These are phyloP conservation scores for Stomorhina lunata DNA, from an alignment of 2,888 invertebrate genomes.

Conservation along the genomic window DNA sequence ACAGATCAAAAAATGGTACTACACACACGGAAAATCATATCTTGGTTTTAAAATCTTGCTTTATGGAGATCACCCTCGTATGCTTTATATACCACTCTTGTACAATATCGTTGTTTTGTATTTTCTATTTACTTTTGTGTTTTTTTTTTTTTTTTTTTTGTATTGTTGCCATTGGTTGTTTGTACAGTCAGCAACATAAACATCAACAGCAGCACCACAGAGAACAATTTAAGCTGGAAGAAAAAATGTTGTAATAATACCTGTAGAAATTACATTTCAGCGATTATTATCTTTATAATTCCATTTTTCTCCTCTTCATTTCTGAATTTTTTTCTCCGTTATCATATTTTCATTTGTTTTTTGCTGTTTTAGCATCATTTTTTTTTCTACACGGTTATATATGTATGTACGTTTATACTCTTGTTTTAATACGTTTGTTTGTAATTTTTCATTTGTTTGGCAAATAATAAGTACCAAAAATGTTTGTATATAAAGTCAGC, in stretches of 20 bases:
- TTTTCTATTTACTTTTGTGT: not conserved
- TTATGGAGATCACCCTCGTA: too few relatives aligned
- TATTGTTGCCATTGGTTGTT: slow-evolving; percentile 35
- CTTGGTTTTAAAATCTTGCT: too few relatives aligned
- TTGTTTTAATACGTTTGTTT: not conserved
- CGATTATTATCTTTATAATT: slow-evolving; percentile 65
- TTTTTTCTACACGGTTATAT: slow-evolving; percentile 25
- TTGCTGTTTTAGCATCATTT: slow-evolving; percentile 19
- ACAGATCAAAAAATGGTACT: too few relatives aligned
- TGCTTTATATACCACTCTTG: not conserved
- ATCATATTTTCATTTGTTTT: slow-evolving; percentile 32
- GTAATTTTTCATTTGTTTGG: slow-evolving; percentile 39
- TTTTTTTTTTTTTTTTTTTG: too few relatives aligned
- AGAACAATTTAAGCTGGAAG: slow-evolving; percentile 14
- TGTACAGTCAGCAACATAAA: slow-evolving; percentile 34
- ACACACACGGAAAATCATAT: too few relatives aligned
- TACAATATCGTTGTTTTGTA: slow-evolving; percentile 13
- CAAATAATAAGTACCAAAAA: slow-evolving; percentile 48
- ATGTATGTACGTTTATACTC: not conserved
- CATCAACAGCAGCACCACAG: slow-evolving; percentile 21
- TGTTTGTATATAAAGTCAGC: slow-evolving; percentile 44
- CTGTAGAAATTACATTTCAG: slow-evolving; percentile 66
- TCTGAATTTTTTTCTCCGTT: slow-evolving; percentile 34
- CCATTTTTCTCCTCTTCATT: slow-evolving; percentile 46
- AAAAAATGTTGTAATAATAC: slow-evolving; percentile 59